Percentiles rank a stretch among this genome's conserved stretches.
phyloP scores from a whole-genome alignment of 2,113 vertebrate species.

The Clarias gariepinus region DNA sequence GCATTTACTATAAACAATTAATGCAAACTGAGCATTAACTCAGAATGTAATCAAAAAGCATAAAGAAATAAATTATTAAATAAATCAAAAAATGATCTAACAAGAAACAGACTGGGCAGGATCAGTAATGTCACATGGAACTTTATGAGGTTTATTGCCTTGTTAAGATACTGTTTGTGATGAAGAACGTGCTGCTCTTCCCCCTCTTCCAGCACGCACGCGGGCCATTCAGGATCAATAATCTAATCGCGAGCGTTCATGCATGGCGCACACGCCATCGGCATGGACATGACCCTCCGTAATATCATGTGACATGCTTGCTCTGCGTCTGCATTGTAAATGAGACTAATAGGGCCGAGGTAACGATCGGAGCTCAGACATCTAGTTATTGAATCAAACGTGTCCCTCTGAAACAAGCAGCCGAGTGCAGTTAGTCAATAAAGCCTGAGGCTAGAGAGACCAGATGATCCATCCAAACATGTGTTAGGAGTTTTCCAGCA shows the following conservation, averaged over 20 bases:
- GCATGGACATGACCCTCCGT: neutral
- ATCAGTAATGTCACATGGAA: constrained; percentile 1
- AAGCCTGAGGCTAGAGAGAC: constrained; percentile 9
- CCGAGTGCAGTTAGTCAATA: constrained; percentile 33
- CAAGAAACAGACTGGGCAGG: neutral
- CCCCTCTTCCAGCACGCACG: neutral
- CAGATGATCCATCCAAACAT: constrained; percentile 32
- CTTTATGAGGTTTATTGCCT: neutral
- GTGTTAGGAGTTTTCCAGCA: constrained; percentile 21
- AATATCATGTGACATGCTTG: constrained; percentile 23
- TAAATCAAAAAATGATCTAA: neutral
- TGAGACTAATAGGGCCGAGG: constrained; percentile 13
- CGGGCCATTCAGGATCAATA: constrained; percentile 16
- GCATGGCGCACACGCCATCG: constrained; percentile 6
- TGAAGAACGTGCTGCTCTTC: constrained; percentile 6
- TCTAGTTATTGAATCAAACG: constrained; percentile 21
- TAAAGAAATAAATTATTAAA: constrained; percentile 10
- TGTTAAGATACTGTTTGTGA: constrained; percentile 22
- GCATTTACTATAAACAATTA: neutral
- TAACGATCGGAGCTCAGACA: constrained; percentile 28
- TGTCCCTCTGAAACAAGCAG: constrained; percentile 22
- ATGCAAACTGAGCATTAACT: neutral
- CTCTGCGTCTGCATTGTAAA: constrained; percentile 13
- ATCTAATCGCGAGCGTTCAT: constrained; percentile 20
- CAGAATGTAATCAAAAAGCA: neutral